Conservation (phyloP, 2,113 vertebrate species). For the Hydropotes inermis region DNA sequence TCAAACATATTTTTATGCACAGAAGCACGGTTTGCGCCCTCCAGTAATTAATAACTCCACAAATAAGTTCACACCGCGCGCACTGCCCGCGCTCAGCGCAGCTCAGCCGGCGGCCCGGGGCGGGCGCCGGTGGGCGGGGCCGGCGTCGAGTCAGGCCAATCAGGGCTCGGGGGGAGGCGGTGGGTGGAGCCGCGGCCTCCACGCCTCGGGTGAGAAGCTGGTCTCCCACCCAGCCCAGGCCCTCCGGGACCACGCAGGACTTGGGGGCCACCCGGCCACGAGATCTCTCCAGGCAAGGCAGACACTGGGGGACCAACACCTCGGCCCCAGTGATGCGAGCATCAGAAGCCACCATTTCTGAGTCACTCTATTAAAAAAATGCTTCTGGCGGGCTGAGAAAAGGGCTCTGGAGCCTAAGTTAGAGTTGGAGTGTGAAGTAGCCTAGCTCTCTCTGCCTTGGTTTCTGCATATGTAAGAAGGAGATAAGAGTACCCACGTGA, state of each 20-base stretch:
- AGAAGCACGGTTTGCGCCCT: constrained; percentile 69
- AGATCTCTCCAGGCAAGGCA: neutral
- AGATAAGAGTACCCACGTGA: neutral
- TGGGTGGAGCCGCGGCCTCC: neutral
- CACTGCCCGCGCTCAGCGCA: neutral
- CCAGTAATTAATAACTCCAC: constrained; percentile 76
- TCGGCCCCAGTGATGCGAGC: neutral
- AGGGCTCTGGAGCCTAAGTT: neutral
- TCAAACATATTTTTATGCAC: constrained; percentile 77
- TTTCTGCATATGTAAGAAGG: neutral
- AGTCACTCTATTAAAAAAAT: neutral
- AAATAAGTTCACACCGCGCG: constrained; percentile 33
- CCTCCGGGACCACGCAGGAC: neutral
- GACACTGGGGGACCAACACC: rapidly evolving
- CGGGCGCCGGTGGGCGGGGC: neutral
- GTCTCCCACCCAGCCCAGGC: no score
- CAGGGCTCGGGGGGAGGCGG: neutral
- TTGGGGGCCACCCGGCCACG: rapidly evolving
- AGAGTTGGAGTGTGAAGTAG: neutral
- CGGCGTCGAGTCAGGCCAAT: neutral
- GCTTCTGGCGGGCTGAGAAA: neutral
- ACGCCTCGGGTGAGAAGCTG: rapidly evolving
- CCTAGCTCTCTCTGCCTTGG: neutral
- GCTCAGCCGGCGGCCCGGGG: neutral
- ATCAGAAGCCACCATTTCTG: neutral